These are phyloP conservation scores for Candidula unifasciata DNA, from an alignment of 2,888 invertebrate genomes.

Conservation along the genomic window DNA sequence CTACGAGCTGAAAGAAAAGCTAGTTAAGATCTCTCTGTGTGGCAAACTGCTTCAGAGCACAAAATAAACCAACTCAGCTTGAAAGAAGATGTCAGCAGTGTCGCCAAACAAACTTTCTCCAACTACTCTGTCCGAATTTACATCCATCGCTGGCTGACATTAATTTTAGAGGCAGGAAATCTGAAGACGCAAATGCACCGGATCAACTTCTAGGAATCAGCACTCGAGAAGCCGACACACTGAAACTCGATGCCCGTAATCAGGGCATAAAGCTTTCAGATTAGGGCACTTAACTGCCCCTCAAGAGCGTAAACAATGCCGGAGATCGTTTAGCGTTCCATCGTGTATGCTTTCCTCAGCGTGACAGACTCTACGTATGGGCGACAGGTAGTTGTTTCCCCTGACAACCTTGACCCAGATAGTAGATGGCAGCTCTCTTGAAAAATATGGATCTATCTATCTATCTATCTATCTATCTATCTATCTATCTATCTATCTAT, in stretches of 20 bases:
- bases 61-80: background rate
- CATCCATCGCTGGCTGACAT: conserved; percentile 4
- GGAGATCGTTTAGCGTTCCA: background rate
- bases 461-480: no score
- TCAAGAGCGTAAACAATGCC: background rate
- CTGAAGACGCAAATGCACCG: background rate
- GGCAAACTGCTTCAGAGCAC: background rate
- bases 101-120: conserved; percentile 29
- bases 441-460: no score
- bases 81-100: conserved; percentile 2
- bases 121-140: background rate
- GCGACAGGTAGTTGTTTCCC: background rate
- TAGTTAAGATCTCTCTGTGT: background rate
- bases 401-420: background rate
- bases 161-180: conserved; percentile 10
- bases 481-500: no score
- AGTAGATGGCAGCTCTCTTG: no score
- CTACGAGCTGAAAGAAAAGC: no score
- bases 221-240: background rate
- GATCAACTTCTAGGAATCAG: background rate
- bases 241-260: conserved; percentile 14
- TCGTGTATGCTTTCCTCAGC: background rate
- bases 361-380: background rate
- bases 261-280: conserved; percentile 15
- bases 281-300: background rate